Percentiles rank a stretch among this genome's conserved stretches.
Conservation (phyloP, 2,888 invertebrate species). For the Lepidocyrtoides sp. region DNA sequence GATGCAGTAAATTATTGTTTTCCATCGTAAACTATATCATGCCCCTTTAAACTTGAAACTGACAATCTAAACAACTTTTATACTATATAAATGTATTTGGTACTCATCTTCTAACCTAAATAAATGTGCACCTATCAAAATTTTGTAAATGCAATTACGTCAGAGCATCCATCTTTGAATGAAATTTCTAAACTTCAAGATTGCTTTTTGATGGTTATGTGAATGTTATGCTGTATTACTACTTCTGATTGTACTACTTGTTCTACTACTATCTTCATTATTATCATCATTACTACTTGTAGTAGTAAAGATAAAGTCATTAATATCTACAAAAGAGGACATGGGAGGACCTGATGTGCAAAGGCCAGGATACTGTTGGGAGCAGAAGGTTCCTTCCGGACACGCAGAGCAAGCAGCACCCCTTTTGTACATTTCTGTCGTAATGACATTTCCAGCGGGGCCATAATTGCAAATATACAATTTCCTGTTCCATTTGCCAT, state of each 20-base stretch:
- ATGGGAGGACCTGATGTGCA: conserved; percentile 85
- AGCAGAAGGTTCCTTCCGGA: conserved; percentile 86
- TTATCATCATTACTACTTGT: not conserved
- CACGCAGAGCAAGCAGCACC: conserved; percentile 86
- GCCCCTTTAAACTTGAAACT: not conserved
- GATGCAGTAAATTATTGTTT: not conserved
- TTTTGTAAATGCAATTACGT: not conserved
- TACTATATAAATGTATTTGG: not conserved
- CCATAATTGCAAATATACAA: conserved; percentile 95
- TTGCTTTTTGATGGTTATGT: too few species aligned
- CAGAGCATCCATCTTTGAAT: not conserved
- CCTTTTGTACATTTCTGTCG: conserved; percentile 86
- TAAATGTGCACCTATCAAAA: not conserved
- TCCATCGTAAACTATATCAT: not conserved
- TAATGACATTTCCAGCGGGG: conserved; percentile 88
- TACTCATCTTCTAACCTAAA: not conserved
- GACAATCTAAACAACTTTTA: not conserved
- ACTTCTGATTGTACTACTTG: not conserved
- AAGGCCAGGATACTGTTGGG: conserved; percentile 85
- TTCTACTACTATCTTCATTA: not conserved
- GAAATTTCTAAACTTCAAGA: not conserved
- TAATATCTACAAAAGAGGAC: conserved; percentile 69
- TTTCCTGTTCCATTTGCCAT: conserved; percentile 91
- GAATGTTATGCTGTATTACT: not conserved
- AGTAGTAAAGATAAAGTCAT: conserved; percentile 61